Conservation (phyloP, 23 tunicate species). For the Halocynthia aurantium region DNA sequence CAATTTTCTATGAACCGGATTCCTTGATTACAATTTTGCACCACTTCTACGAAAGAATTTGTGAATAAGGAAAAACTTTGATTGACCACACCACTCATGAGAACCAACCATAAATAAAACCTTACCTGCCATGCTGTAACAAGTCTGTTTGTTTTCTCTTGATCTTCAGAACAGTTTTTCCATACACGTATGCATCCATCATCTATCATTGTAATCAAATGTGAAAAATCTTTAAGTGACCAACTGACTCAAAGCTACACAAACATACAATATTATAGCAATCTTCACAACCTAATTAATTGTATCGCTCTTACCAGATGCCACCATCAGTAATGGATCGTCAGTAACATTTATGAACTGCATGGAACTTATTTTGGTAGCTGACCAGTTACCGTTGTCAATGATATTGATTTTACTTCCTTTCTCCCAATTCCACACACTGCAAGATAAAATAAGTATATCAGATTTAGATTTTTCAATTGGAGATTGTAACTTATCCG, state of each 20-base stretch:
- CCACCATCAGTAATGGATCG: slow-evolving; percentile 56
- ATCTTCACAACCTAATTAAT: neutral
- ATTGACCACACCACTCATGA: no score
- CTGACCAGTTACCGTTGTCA: slow-evolving; percentile 37
- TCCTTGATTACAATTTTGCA: no score
- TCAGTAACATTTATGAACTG: slow-evolving; percentile 48
- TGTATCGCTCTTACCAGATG: slow-evolving; percentile 37
- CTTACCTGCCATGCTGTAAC: slow-evolving; percentile 89
- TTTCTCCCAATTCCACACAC: slow-evolving; percentile 87
- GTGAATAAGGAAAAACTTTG: neutral
- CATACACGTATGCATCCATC: slow-evolving; percentile 85
- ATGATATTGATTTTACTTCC: slow-evolving; percentile 34
- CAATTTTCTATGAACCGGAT: no score
- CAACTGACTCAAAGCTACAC: no score
- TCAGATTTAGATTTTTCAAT: no score
- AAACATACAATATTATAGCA: no score
- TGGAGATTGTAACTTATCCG: neutral
- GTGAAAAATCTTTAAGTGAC: no score
- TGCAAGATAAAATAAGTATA: slow-evolving; percentile 1
- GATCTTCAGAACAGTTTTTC: slow-evolving; percentile 46
- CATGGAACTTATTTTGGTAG: slow-evolving; percentile 39
- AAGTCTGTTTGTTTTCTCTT: slow-evolving; percentile 12
- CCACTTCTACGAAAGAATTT: no score
- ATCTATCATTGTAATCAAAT: slow-evolving; percentile 18
- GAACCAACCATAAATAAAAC: neutral